These are phyloP conservation scores for Quiscalus mexicanus DNA, from an alignment of 2,113 vertebrate species.

Conservation along the genomic window DNA sequence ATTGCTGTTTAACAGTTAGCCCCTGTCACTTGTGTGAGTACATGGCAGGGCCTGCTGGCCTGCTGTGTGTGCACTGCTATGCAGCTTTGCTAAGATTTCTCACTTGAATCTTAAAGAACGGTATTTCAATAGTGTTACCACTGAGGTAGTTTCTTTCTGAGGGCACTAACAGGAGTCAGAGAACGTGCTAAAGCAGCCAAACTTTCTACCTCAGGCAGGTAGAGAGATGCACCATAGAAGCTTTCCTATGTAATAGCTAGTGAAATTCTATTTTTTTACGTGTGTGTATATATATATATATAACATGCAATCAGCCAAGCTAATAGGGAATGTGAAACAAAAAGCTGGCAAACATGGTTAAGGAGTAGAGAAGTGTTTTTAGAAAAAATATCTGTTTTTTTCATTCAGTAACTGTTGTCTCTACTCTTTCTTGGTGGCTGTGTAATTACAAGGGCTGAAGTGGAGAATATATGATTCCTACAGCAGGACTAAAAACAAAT, in stretches of 20 bases:
- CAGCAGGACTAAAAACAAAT: neutral
- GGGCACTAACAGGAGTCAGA: neutral
- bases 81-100: neutral
- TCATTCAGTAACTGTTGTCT: neutral
- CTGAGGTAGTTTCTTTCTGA: neutral
- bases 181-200: neutral
- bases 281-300: accelerated
- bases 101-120: neutral
- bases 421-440: neutral
- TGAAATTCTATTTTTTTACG: neutral
- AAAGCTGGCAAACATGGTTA: neutral
- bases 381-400: neutral
- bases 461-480: neutral
- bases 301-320: neutral
- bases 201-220: neutral
- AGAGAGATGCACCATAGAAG: neutral
- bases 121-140: neutral
- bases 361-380: neutral
- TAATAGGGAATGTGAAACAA: neutral
- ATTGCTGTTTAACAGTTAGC: slow-evolving; percentile 26
- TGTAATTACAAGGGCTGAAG: neutral
- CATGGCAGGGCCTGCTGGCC: neutral
- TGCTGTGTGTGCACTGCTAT: neutral
- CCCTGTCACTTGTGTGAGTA: neutral
- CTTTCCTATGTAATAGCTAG: neutral